Base-by-base conservation (phyloP, 2,888 invertebrate species). In the Lymantria dispar region DNA sequence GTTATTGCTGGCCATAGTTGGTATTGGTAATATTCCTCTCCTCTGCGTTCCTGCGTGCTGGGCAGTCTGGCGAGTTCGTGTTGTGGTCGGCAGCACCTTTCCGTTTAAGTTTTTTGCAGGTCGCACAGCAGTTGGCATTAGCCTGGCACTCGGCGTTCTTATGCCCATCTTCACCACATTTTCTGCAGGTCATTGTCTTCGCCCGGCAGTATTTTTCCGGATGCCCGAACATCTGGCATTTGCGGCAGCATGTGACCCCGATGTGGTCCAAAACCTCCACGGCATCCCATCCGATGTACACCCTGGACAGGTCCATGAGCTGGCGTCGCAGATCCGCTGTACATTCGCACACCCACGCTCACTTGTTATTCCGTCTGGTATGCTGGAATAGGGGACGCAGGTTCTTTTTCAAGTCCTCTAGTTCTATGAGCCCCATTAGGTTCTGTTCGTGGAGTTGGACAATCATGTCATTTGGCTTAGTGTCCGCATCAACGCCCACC, bases 191-290 rank as follows among this genome's bases (percentile, higher is more conserved):
- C 0, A 1, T 3, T 0, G 39, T 47, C 0, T 22, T 5, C 0
- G 64, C 36, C 0, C 56, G n/a, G 37, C 72, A 75, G n/a, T 50
- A 56, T 0, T 66, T 64, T 8, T 68, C 74, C 0, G 73, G 72
- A 59, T 78, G 73, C 0, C 76, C 75, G 15, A 72, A 76, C 1
- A 58, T 57, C 14, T 78, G 77, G 43, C 78, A 77, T 7, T 58
- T 69, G 0, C 3, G 36, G 52, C 72, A 74, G 57, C 72, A 70
- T 0, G 69, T 66, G 0, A 56, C 58, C 3, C 29, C 7, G 0
- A 64, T 9, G 0, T 43, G 57, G 43, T 70, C 64, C 0, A 8
- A 1, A 0, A 59, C 56, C 0, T 54, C 47, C 0, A 55, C 49
- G 0, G 44, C 60, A 0, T 65, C 55, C 68, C 66, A 70, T 0